Base-by-base conservation (phyloP, 2,888 invertebrate genomes). In the Amphimallon solstitiale region DNA sequence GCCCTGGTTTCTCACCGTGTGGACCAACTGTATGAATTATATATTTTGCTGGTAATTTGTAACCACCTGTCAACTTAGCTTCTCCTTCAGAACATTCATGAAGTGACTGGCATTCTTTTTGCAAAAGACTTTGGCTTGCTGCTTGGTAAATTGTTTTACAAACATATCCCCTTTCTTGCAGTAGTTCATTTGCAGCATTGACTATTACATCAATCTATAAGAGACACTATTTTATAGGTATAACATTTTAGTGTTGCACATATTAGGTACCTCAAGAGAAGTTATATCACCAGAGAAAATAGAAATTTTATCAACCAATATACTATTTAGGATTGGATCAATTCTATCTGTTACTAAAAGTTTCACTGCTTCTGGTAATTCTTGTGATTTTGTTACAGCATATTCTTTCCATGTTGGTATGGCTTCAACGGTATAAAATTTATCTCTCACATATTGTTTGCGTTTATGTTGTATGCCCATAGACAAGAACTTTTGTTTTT, bases 11-110 rank as follows among this genome's bases (percentile, higher is more conserved):
- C 68, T 91, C 90, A 46, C 92, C 91, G 76, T 87, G 86, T 1
- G 96, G 95, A 0, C 96, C 96, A 14, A 95, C 95, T 5, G 95
- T 94, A 78, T 95, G 94, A 71, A 96, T 93, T 0, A 96, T 88
- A 84, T 93, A 89, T 87, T 90, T 94, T 9, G 94, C 90, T 51
- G 95, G 95, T 35, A 96, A 83, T 70, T 86, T 86, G 76, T 95
- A 95, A 15, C 91, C 94, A 63, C 90, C 89, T 1, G 94, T 93
- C 46, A 94, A 87, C 82, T 92, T 93, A 1, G 94, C 94, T 67
- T 92, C 86, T 19, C 95, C 95, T n/a, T 91, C 91, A 0, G 83
- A 81, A 81, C 95, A 96, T 0, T 94, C 93, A 59, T 85, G 83
- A 1, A 95, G 83, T 1, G 88, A 85, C 43, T 82, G 77, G 77